phyloP scores from a whole-genome alignment of 2,113 vertebrate species.

The Corythaixoides concolor region DNA sequence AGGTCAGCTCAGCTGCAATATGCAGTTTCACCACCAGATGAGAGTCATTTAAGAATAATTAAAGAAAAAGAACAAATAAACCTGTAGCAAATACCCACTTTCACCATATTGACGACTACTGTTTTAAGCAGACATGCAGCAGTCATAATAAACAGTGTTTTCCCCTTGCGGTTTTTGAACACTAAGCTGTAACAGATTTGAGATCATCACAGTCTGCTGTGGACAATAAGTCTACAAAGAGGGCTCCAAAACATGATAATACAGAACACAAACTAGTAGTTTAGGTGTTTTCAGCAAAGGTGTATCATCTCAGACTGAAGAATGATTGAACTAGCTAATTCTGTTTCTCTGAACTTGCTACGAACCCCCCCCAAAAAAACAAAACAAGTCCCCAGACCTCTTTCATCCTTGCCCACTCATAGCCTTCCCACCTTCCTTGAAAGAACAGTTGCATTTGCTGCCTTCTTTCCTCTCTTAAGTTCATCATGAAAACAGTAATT shows the following conservation, averaged over 20 bases:
- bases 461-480: background rate
- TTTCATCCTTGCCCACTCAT: background rate
- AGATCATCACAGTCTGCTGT: accelerated
- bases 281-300: background rate
- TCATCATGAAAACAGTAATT: background rate
- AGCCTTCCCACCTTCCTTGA: background rate
- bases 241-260: background rate
- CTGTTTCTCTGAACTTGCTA: background rate
- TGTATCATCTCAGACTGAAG: background rate
- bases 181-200: background rate
- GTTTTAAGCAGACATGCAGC: background rate
- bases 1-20: background rate
- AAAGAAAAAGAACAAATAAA: background rate
- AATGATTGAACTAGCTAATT: background rate
- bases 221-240: background rate
- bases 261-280: background rate
- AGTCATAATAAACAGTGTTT: background rate
- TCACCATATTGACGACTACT: background rate
- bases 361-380: background rate
- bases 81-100: background rate
- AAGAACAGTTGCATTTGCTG: background rate
- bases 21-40: background rate
- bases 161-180: background rate
- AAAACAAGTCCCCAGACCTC: accelerated
- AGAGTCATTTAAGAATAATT: background rate